Conservation (phyloP, 2,113 vertebrate genomes). For the Sus scrofa region DNA sequence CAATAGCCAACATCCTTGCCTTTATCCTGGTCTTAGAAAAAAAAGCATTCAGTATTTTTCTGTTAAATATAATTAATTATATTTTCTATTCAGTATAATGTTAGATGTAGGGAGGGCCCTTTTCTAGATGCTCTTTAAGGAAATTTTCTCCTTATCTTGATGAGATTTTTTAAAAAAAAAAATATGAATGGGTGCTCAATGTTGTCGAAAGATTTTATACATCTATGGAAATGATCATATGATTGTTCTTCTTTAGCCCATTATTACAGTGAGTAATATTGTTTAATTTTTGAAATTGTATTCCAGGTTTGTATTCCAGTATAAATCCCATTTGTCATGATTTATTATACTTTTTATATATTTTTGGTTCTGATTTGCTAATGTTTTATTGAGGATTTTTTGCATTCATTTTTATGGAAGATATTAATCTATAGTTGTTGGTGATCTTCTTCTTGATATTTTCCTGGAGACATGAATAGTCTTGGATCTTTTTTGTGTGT, state of each 20-base stretch:
- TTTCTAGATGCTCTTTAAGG: background rate
- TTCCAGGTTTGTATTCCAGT: background rate
- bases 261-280: background rate
- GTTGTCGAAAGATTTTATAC: background rate
- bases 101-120: background rate
- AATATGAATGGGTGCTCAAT: background rate
- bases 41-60: background rate
- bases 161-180: background rate
- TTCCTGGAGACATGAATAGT: background rate
- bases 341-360: background rate
- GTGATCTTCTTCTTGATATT: background rate
- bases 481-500: background rate
- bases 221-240: background rate
- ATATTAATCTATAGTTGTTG: background rate
- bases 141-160: background rate
- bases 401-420: background rate
- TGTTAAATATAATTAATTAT: background rate
- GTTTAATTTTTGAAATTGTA: background rate
- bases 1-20: background rate
- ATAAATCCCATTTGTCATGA: background rate
- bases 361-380: background rate
- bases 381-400: background rate
- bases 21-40: background rate
- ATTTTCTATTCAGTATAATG: background rate
- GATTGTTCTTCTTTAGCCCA: background rate